Conservation (phyloP, 2,888 invertebrate genomes). For the Peribatodes rhomboidaria region DNA sequence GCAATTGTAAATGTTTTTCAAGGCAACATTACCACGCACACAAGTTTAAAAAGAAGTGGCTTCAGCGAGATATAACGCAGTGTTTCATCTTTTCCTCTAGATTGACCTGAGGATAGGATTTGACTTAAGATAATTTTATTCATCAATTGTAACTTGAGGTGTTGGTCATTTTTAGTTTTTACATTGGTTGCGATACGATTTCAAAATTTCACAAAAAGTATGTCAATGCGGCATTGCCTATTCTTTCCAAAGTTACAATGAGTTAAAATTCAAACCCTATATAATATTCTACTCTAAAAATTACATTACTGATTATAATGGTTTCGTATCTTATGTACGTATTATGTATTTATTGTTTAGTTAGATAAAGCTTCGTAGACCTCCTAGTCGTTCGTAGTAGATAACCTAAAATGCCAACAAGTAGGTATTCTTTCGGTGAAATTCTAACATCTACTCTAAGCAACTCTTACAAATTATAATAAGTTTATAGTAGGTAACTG, state of each 20-base stretch:
- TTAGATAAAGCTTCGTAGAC: conserved; percentile 74
- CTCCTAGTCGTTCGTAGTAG: conserved; percentile 37
- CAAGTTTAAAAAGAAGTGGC: too few species aligned
- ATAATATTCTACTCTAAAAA: conserved; percentile 31
- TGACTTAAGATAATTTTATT: too few species aligned
- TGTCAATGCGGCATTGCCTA: conserved; percentile 5
- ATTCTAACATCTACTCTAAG: not conserved
- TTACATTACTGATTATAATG: conserved; percentile 26
- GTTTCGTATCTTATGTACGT: conserved; percentile 65
- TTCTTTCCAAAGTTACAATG: conserved; percentile 22
- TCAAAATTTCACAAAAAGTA: not conserved
- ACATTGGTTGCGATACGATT: not conserved
- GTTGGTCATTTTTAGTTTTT: not conserved
- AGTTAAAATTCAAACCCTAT: conserved; percentile 33
- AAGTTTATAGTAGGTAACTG: too few species aligned
- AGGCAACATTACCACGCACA: too few species aligned
- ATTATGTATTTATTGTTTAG: conserved; percentile 65
- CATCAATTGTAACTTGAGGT: not conserved
- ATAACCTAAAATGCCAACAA: not conserved
- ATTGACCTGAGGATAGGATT: too few species aligned
- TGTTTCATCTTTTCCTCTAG: too few species aligned
- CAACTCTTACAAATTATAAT: not conserved
- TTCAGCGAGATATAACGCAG: too few species aligned
- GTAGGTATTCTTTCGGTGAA: not conserved
- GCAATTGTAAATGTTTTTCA: too few species aligned